Conservation (phyloP, 2,888 invertebrate species). For the Brachynemurus nebulosus region DNA sequence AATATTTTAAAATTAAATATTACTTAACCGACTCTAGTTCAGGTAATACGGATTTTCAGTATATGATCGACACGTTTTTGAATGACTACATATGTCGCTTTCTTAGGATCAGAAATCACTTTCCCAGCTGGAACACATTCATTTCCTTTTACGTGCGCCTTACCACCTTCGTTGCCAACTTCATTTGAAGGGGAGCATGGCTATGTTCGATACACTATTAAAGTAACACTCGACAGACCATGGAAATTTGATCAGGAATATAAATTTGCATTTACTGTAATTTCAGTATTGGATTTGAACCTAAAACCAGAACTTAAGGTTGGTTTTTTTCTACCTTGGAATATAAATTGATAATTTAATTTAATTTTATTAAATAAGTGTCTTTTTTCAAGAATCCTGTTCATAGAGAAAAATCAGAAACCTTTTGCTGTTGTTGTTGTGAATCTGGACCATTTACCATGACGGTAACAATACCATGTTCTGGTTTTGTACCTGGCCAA, state of each 20-base stretch:
- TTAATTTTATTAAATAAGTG: background rate
- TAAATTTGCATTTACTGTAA: constrained; percentile 68
- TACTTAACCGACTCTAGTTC: constrained; percentile 33
- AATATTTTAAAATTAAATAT: constrained; percentile 64
- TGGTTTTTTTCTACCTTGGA: constrained; percentile 27
- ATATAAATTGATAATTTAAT: background rate
- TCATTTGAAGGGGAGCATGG: constrained; percentile 53
- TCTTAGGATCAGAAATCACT: constrained; percentile 10
- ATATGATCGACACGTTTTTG: background rate
- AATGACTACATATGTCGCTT: background rate
- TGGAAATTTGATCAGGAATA: constrained; percentile 76
- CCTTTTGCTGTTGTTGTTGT: background rate
- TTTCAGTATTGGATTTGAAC: constrained; percentile 72
- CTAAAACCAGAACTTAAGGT: constrained; percentile 54
- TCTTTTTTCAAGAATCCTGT: background rate
- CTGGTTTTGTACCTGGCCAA: constrained; percentile 63
- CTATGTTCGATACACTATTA: constrained; percentile 65
- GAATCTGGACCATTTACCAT: background rate
- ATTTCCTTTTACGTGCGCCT: constrained; percentile 64
- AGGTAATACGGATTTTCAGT: background rate
- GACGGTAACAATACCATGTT: background rate
- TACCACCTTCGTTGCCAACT: constrained; percentile 68
- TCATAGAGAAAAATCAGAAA: background rate
- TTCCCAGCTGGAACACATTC: constrained; percentile 54
- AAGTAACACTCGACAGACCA: constrained; percentile 62